phyloP scores from a whole-genome alignment of 2,888 invertebrate species.

The Metacarcinus magister region DNA sequence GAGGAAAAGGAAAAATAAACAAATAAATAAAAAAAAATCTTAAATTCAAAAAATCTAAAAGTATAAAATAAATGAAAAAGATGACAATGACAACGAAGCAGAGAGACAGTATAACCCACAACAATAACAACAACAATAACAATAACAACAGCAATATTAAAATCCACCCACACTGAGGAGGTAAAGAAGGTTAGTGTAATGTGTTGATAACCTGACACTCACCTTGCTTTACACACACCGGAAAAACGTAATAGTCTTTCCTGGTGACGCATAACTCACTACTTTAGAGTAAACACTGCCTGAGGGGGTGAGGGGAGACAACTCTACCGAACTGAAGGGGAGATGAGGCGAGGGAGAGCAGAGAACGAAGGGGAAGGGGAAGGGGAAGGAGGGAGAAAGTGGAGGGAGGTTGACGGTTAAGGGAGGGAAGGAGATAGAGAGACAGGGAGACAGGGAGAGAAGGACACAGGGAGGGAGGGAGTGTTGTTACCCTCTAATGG shows the following conservation, averaged over 20 bases:
- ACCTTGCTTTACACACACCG: background rate
- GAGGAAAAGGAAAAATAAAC: background rate
- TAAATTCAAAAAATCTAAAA: too few relatives aligned
- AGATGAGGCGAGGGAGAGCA: background rate
- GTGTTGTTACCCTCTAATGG: constrained; percentile 51
- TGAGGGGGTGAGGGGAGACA: background rate
- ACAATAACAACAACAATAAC: constrained; percentile 10
- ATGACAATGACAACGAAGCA: background rate
- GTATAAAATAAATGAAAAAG: background rate
- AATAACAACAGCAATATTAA: background rate
- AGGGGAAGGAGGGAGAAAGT: background rate
- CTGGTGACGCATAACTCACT: constrained; percentile 9
- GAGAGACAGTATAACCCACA: background rate
- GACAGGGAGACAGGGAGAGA: constrained; percentile 44
- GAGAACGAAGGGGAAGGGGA: background rate
- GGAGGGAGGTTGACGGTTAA: background rate
- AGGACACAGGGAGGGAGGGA: background rate
- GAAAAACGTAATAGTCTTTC: background rate
- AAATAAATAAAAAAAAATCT: background rate
- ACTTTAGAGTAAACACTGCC: constrained; percentile 32
- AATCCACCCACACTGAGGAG: background rate
- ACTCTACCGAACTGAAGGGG: background rate
- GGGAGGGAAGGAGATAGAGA: background rate
- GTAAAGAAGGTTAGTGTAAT: background rate
- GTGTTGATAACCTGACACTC: background rate